A percentile compares a stretch with the other conserved stretches of the same genome.
Conservation (phyloP, 2,113 vertebrate species). For the Ancistrus triradiatus region DNA sequence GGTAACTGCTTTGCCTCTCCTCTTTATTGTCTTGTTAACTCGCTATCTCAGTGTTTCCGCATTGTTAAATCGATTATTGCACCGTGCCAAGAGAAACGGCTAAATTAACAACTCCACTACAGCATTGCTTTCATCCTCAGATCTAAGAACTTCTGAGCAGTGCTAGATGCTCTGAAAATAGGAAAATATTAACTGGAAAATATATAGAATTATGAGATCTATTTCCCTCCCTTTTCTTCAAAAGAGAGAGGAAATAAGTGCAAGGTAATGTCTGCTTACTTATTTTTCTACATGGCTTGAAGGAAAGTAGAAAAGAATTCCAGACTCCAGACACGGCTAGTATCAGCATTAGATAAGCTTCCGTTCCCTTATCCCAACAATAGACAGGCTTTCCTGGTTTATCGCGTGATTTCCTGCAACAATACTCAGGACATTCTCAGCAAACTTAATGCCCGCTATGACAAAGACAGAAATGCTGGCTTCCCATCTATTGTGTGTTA, state of each 20-base stretch:
- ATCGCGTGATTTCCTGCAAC: constrained; percentile 63
- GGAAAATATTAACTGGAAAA: constrained; percentile 33
- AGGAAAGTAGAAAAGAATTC: constrained; percentile 17
- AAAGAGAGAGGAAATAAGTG: constrained; percentile 14
- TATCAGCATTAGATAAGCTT: constrained; percentile 60
- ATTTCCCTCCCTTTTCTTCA: too few relatives aligned
- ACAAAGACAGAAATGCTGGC: too few relatives aligned
- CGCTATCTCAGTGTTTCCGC: constrained; percentile 48
- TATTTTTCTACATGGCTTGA: constrained; percentile 28
- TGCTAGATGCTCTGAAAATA: constrained; percentile 9
- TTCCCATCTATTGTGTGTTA: too few relatives aligned
- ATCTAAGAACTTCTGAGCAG: constrained; percentile 16
- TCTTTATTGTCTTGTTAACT: constrained; percentile 36
- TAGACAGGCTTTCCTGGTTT: constrained; percentile 64
- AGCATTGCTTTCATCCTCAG: too few relatives aligned
- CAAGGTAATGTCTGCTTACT: constrained; percentile 32
- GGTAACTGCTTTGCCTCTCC: constrained; percentile 15
- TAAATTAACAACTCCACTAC: constrained; percentile 31
- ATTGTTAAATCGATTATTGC: constrained; percentile 32
- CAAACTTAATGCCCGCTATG: too few relatives aligned
- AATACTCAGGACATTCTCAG: too few relatives aligned
- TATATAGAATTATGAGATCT: constrained; percentile 26
- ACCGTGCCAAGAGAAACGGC: constrained; percentile 18
- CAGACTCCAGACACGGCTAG: constrained; percentile 31
- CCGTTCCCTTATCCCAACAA: constrained; percentile 63